A percentile compares a stretch with the other conserved stretches of the same genome.
Conservation (phyloP, 2,113 vertebrate species). For the Merops nubicus region DNA sequence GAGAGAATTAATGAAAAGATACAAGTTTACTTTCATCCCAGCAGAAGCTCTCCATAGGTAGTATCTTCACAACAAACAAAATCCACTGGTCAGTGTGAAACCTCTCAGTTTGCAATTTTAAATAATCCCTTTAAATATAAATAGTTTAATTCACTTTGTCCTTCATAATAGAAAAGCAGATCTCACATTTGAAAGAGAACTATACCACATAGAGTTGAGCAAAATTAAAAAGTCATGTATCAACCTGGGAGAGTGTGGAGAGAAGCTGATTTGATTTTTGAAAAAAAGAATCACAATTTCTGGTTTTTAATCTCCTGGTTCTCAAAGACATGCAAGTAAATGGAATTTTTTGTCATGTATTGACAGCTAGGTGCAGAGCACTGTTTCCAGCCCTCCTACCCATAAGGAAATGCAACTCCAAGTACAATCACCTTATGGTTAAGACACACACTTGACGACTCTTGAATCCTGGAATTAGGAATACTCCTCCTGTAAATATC, state of each 20-base stretch:
- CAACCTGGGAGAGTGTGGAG: neutral
- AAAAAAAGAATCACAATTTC: neutral
- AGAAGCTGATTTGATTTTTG: neutral
- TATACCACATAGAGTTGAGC: neutral
- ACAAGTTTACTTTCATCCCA: conserved; percentile 38
- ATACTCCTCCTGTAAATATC: neutral
- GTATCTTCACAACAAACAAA: neutral
- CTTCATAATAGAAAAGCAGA: neutral
- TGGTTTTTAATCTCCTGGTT: neutral
- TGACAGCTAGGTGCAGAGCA: neutral
- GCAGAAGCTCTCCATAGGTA: conserved; percentile 44
- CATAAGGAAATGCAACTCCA: neutral
- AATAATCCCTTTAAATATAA: neutral
- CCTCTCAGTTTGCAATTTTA: conserved; percentile 13
- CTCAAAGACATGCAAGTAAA: neutral
- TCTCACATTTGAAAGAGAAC: neutral
- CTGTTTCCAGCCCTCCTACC: neutral
- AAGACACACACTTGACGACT: neutral
- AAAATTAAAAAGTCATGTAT: neutral
- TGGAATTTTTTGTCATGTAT: neutral
- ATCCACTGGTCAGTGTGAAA: neutral
- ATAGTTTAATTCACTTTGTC: neutral
- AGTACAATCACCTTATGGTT: neutral
- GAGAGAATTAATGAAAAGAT: conserved; percentile 51
- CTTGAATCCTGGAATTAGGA: neutral